Evolutionary conservation across 2,797 vertebrate genomes (phyloP), one percentile per base, ranked within the genome.

Genomic region (Heliangelus exortis): DNA sequence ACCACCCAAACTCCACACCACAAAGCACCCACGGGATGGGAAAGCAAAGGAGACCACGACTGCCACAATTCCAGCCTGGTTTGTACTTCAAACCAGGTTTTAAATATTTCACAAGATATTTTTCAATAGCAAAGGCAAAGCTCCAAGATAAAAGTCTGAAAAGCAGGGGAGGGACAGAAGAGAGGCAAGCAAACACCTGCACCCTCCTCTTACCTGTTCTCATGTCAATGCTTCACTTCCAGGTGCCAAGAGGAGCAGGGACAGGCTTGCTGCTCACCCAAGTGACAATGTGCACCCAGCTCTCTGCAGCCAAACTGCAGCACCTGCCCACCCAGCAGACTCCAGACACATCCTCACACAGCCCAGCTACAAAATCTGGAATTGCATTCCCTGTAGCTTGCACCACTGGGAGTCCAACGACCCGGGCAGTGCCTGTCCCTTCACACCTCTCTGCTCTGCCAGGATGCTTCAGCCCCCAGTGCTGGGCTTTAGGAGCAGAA

Each of bases 251-350:
- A 41, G 67, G 33, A 72, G 62, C 51, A 26, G 41, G 68, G 71
- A 34, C 0, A 11, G 71, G 47, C 54, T 5, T 26, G 3, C 55
- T 9, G 6, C 65, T 28, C 45, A 7, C 47, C 28, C 17, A 36
- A 13, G 31, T 3, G 43, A 43, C 21, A n/a, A 36, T 0, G 0
- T 0, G 1, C 34, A 28, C 4, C 0, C 2, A 76, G 10, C 53
- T 29, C 65, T 2, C 65, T 2, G 0, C 50, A 12, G 67, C 2
- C 58, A 31, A 71, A 81, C 7, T 54, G 59, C 11, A 53, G 75
- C 48, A 16, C 23, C 65, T 12, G 25, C 3, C 33, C 22, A 15
- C 66, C 36, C 15, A 33, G 23, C 1, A 51, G 21, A 14, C 48
- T 34, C 6, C 0, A n/a, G 28, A 18, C 0, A 17, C 34, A 28